Base-by-base conservation (phyloP, 2,113 vertebrate species). In the Gambusia holbrooki region DNA sequence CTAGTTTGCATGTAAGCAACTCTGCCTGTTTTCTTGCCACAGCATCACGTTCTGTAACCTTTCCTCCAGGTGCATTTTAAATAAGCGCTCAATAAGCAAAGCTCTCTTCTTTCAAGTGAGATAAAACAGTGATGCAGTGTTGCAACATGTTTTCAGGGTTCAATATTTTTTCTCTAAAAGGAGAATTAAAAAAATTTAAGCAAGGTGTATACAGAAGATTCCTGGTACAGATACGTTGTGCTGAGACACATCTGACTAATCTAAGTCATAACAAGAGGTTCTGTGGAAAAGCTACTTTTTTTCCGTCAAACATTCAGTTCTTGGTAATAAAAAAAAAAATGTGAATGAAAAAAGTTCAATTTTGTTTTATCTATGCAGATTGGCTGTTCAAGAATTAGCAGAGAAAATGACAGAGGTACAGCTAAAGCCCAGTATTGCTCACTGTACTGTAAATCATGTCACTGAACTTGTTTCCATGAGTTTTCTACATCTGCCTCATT, bases 1-100 rank as follows among this genome's bases (percentile, higher is more conserved):
- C 71, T 60, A 74, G 32, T 69, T 62, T 73, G 73, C 1, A 0
- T 22, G 4, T 48, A 73, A 68, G 73, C 30, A 83, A 37, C 10
- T 37, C 37, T 14, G 22, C 6, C 61, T 74, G 25, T 76, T 73
- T 70, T 71, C 71, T 14, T 40, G 32, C 25, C 40, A 1, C n/a
- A 45, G 37, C 37, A 45, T 45, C 66, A 67, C 1, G 9, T 45
- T 28, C 25, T 67, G 25, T 67, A 29, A 0, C 29, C 5, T 64
- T 19, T 5, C 62, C 29, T 64, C 9, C 29, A 64, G 30, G 15
- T 64, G 62, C 29, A 19, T 33, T 63, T 32, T 63, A 30, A 25
- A 54, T 54, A 15, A 25, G 22, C 1, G 22, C 51, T 25, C 19
- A 6, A 22, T 9, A 25, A 54, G 51, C 51, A 54, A 54, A 25